Base-by-base conservation (phyloP, 2,888 invertebrate species). In the Tetranychus piercei region DNA sequence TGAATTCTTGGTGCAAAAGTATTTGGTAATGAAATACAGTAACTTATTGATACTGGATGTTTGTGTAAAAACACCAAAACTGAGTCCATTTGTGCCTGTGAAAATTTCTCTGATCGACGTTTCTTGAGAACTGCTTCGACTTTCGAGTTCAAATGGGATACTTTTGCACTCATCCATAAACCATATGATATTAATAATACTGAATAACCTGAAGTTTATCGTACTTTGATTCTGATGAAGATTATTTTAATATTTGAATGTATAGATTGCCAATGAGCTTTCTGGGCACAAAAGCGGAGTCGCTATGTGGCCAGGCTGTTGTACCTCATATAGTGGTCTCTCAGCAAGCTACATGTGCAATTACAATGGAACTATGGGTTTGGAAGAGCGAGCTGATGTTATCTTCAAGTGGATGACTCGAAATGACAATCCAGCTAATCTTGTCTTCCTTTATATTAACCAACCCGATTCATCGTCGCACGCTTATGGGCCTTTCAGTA, bases 231-330 rank as follows among this genome's bases (percentile, higher is more conserved):
- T n/a, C n/a, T n/a, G n/a, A n/a, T n/a, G n/a, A n/a, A n/a, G n/a
- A n/a, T n/a, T n/a, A n/a, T n/a, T n/a, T n/a, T n/a, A n/a, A n/a
- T n/a, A n/a, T n/a, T n/a, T n/a, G n/a, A n/a, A n/a, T n/a, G n/a
- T n/a, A n/a, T 74, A 87, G 87, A 85, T 84, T 7, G 79, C 86
- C 78, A 87, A 87, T 81, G 85, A 88, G 82, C 81, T 83, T 79
- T 71, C 18, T 23, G 65, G 72, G 7, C 78, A 80, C 34, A 34
- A 34, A 78, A 88, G 88, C 75, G 89, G 88, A 0, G 83, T 85
- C 5, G 85, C 88, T 83, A 88, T 88, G 87, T 90, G 89, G 89
- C 88, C 88, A 5, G 89, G 89, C 1, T 81, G 73, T 76, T 77
- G 71, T 8, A n/a, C 18, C 23, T 34, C 15, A 44, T 74, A 5